Conservation (phyloP, 2,888 invertebrate species). For the Oligia strigilis region DNA sequence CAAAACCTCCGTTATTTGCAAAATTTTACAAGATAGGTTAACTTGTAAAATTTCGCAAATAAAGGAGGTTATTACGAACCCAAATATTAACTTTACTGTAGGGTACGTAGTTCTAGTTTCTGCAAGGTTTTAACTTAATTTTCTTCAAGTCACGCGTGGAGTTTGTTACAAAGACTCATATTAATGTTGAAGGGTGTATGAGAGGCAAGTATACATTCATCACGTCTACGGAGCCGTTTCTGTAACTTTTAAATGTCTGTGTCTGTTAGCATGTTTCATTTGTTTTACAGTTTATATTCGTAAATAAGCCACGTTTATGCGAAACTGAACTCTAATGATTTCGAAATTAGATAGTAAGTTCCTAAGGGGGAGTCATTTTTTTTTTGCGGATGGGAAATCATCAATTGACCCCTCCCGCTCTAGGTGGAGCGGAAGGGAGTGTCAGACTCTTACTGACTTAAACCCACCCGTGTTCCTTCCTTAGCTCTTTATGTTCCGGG, state of each 20-base stretch:
- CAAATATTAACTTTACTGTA: constrained; percentile 11
- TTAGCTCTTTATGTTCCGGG: too few relatives aligned
- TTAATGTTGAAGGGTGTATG: constrained; percentile 17
- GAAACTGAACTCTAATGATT: neutral
- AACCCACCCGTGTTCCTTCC: too few relatives aligned
- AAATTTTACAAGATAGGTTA: neutral
- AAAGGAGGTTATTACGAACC: neutral
- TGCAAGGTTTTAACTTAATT: constrained; percentile 25
- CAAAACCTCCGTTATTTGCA: neutral
- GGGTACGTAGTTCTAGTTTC: constrained; percentile 23
- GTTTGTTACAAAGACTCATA: constrained; percentile 27
- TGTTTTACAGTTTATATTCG: neutral
- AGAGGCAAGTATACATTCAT: constrained; percentile 19
- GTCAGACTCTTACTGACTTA: too few relatives aligned
- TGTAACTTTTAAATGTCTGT: constrained; percentile 5
- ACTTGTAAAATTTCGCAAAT: neutral
- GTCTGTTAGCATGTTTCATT: neutral
- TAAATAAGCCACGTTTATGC: neutral
- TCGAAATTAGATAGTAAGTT: neutral
- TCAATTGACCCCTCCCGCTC: too few relatives aligned
- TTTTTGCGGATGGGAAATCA: too few relatives aligned
- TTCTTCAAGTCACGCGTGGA: constrained; percentile 24
- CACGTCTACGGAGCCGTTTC: constrained; percentile 21
- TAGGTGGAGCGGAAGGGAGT: too few relatives aligned
- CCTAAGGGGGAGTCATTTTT: neutral